Conservation (phyloP, 2,888 invertebrate genomes). For the Erebia palarica region DNA sequence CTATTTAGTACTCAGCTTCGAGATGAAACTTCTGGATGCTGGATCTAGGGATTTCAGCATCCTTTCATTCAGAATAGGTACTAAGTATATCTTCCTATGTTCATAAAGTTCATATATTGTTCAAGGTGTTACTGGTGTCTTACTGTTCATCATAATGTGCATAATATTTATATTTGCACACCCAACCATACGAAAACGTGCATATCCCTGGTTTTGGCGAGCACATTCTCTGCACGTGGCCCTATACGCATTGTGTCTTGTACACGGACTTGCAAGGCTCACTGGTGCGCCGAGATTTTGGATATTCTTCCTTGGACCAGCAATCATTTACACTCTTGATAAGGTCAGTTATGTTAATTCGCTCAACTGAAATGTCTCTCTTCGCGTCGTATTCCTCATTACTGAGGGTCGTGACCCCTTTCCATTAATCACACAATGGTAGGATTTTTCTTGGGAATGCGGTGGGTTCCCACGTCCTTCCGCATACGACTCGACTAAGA, state of each 20-base stretch:
- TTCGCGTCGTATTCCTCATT: too few species aligned
- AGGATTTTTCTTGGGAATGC: too few species aligned
- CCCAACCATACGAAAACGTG: slow-evolving; percentile 94
- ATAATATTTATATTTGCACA: slow-evolving; percentile 98
- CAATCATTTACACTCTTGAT: slow-evolving; percentile 93
- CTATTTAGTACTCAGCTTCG: too few species aligned
- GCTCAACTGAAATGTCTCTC: background rate
- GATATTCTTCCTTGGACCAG: slow-evolving; percentile 96
- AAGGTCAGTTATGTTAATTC: slow-evolving; percentile 82
- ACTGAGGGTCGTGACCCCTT: too few species aligned
- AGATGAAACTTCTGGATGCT: too few species aligned
- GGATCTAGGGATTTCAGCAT: too few species aligned
- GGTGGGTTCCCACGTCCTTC: too few species aligned
- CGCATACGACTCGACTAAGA: too few species aligned
- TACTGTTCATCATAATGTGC: slow-evolving; percentile 94
- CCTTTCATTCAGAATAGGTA: too few species aligned
- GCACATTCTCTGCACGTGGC: slow-evolving; percentile 95
- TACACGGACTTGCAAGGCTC: slow-evolving; percentile 95
- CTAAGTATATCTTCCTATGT: too few species aligned
- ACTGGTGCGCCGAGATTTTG: slow-evolving; percentile 96
- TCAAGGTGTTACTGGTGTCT: slow-evolving; percentile 91
- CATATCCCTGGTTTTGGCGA: slow-evolving; percentile 97
- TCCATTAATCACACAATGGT: too few species aligned
- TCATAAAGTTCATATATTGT: slow-evolving; percentile 12
- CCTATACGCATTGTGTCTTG: slow-evolving; percentile 91